Conservation (phyloP, 1,140 invertebrate genomes). For the Teleopsis dalmanni region DNA sequence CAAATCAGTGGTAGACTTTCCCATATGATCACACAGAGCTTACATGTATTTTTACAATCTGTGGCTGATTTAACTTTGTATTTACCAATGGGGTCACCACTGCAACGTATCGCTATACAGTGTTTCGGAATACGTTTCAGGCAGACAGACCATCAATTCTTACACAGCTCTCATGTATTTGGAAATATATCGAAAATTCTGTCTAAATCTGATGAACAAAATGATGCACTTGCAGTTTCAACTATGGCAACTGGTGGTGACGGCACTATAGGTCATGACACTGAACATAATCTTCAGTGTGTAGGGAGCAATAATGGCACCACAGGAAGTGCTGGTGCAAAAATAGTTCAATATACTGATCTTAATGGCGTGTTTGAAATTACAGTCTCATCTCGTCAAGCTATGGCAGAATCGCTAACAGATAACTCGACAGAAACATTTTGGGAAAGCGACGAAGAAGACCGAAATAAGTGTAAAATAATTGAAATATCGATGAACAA, state of each 20-base stretch:
- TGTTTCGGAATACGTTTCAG: slow-evolving; percentile 90
- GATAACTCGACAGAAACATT: slow-evolving; percentile 97
- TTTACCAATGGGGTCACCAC: slow-evolving; percentile 74
- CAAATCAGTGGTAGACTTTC: slow-evolving; percentile 72
- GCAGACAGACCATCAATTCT: slow-evolving; percentile 80
- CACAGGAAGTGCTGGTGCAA: slow-evolving; percentile 15
- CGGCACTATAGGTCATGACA: slow-evolving; percentile 19
- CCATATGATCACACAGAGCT: slow-evolving; percentile 69
- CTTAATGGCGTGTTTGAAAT: slow-evolving; percentile 40
- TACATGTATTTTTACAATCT: slow-evolving; percentile 84
- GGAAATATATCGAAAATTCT: slow-evolving; percentile 94
- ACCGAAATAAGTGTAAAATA: slow-evolving; percentile 81
- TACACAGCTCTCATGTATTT: slow-evolving; percentile 91
- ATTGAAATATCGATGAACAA: slow-evolving; percentile 52
- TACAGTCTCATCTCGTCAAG: slow-evolving; percentile 83
- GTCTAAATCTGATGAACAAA: slow-evolving; percentile 80
- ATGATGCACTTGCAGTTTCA: slow-evolving; percentile 40
- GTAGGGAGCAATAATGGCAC: slow-evolving; percentile 8
- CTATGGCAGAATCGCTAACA: slow-evolving; percentile 85
- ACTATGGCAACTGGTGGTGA: slow-evolving; percentile 10
- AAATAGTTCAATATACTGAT: slow-evolving; percentile 30
- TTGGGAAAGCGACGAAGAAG: slow-evolving; percentile 98
- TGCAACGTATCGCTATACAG: slow-evolving; percentile 85
- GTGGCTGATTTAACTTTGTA: slow-evolving; percentile 89
- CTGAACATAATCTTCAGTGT: slow-evolving; percentile 22